These are phyloP conservation scores for Actias luna DNA, from an alignment of 2,888 invertebrate species.

Conservation along the genomic window DNA sequence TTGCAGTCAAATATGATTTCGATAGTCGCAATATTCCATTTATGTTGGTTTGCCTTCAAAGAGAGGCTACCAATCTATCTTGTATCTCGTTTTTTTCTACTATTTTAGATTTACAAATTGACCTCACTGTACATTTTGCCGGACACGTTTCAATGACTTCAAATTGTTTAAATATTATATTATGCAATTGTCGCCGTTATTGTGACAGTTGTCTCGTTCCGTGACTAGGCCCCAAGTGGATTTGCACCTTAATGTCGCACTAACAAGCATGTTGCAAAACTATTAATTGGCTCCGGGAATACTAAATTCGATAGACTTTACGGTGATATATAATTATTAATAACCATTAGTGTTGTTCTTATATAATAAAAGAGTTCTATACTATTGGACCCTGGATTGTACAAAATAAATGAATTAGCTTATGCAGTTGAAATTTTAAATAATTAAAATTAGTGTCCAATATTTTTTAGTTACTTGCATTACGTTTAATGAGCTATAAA, in stretches of 20 bases:
- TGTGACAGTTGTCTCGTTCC: slow-evolving; percentile 5
- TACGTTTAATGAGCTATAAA: too few species aligned
- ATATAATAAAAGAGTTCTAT: too few species aligned
- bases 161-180: too few species aligned
- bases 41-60: too few species aligned
- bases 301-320: background rate
- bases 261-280: slow-evolving; percentile 17
- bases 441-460: too few species aligned
- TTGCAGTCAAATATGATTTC: background rate
- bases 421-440: too few species aligned
- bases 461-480: too few species aligned
- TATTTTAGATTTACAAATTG: background rate
- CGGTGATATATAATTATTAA: background rate
- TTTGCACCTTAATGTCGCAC: slow-evolving; percentile 28
- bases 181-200: too few species aligned
- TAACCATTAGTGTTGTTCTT: background rate
- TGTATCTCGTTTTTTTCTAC: background rate
- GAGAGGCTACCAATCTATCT: too few species aligned
- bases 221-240: slow-evolving; percentile 21
- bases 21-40: too few species aligned
- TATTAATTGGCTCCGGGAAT: background rate
- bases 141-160: slow-evolving; percentile 3
- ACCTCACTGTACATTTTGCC: background rate
- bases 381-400: too few species aligned
- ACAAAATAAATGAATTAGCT: too few species aligned